Evolutionary conservation across 2,797 vertebrate genomes (phyloP).

Genomic region (Chaenodraco wilsoni): DNA sequence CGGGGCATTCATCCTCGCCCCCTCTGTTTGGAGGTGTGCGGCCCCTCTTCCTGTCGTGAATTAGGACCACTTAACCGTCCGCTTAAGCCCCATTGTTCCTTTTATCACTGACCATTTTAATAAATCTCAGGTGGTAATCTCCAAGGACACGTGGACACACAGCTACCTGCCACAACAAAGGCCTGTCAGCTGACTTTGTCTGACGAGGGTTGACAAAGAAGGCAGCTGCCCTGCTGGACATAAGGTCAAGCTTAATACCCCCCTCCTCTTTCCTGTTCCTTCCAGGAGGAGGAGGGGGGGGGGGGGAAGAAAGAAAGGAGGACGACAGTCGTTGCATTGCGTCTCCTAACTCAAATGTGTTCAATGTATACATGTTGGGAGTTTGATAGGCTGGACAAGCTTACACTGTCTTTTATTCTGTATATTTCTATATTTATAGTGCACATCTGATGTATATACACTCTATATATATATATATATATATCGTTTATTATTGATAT

Average conservation of each 20-base stretch:
- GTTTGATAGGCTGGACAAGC: no score
- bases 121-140: conserved; percentile 96
- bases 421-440: no score
- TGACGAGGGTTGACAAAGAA: conserved; percentile 78
- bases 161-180: conserved; percentile 86
- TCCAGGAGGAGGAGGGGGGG: conserved; percentile 24
- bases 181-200: conserved; percentile 75
- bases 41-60: conserved; percentile 83
- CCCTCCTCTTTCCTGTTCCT: conserved; percentile 17
- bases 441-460: no score
- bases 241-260: conserved; percentile 71
- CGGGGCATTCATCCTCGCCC: conserved; percentile 87
- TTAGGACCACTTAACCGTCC: conserved; percentile 60
- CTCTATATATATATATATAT: no score
- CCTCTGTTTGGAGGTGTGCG: conserved; percentile 89
- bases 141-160: conserved; percentile 83
- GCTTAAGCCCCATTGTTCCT: conserved; percentile 90
- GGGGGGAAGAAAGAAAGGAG: not conserved
- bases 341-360: conserved; percentile 6
- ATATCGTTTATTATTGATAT: no score
- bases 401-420: no score
- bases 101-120: conserved; percentile 94
- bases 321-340: not conserved
- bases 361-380: no score
- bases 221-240: conserved; percentile 71